Evolutionary conservation across 1,140 invertebrate species (phyloP).

Genomic region (Periplaneta americana): DNA sequence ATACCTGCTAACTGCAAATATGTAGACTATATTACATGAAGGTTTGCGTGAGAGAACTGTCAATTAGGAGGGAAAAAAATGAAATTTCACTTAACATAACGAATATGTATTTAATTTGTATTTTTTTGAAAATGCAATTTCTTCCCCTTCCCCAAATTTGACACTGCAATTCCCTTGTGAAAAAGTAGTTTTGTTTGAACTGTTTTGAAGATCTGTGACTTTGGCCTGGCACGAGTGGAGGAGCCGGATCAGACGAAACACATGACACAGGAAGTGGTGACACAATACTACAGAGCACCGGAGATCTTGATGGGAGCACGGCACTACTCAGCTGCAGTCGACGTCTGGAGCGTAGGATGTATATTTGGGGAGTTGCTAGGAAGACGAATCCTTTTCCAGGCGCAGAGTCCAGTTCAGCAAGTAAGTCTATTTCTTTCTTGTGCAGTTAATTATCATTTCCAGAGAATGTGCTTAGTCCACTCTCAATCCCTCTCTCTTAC

Average conservation of each 20-base stretch:
- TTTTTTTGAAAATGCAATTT: too few relatives aligned
- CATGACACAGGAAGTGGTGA: constrained; percentile 99
- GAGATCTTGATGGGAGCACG: constrained; percentile 97
- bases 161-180: too few relatives aligned
- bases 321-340: constrained; percentile 94
- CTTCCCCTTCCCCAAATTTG: too few relatives aligned
- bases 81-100: too few relatives aligned
- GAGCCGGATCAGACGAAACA: constrained; percentile 86
- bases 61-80: too few relatives aligned
- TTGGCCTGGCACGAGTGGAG: constrained; percentile 90
- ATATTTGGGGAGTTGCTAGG: constrained; percentile 97
- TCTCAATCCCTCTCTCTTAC: too few relatives aligned
- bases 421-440: constrained; percentile 45
- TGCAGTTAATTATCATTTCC: background rate
- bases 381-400: constrained; percentile 94
- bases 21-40: too few relatives aligned
- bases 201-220: constrained; percentile 86
- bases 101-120: too few relatives aligned
- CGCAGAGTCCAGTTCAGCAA: constrained; percentile 90
- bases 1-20: too few relatives aligned
- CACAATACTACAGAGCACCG: constrained; percentile 97
- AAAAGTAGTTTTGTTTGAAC: background rate
- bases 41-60: too few relatives aligned
- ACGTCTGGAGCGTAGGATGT: constrained; percentile 99
- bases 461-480: too few relatives aligned